A percentile compares a stretch with the other conserved stretches of the same genome.
These are phyloP conservation scores for Trichogramma pretiosum DNA, from an alignment of 1,140 invertebrate genomes.

Conservation along the genomic window DNA sequence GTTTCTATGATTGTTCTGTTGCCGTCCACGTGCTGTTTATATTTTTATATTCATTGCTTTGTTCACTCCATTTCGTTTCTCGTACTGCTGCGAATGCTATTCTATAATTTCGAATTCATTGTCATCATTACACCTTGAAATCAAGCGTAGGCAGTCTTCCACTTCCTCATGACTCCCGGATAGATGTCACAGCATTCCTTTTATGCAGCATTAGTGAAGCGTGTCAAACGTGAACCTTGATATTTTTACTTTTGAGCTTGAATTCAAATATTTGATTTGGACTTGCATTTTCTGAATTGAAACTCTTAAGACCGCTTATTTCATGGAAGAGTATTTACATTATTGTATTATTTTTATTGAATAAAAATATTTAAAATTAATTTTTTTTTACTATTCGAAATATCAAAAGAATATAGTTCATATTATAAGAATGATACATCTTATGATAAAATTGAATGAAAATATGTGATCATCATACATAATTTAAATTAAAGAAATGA, in stretches of 20 bases:
- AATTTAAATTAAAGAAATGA: no score
- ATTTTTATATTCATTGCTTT: constrained; percentile 15
- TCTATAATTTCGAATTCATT: neutral
- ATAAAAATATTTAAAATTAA: neutral
- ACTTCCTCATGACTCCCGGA: constrained; percentile 33
- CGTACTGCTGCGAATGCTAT: neutral
- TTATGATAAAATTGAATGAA: neutral
- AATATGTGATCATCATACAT: no score
- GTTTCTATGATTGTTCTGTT: constrained; percentile 46
- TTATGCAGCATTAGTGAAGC: constrained; percentile 38
- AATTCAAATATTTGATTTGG: no score
- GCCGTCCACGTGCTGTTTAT: constrained; percentile 38
- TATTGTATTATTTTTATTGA: neutral
- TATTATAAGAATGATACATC: neutral
- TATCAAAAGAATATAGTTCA: neutral
- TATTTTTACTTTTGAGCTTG: neutral
- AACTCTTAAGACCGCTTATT: neutral
- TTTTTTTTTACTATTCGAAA: neutral
- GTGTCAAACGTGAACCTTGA: constrained; percentile 22
- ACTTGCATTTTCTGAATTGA: no score
- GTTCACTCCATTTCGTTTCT: neutral
- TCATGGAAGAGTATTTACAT: neutral
- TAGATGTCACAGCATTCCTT: constrained; percentile 43
- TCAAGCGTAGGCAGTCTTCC: constrained; percentile 13
- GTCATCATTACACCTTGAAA: neutral